Base-by-base conservation (phyloP, 1,140 invertebrate genomes). In the Chionoecetes opilio region DNA sequence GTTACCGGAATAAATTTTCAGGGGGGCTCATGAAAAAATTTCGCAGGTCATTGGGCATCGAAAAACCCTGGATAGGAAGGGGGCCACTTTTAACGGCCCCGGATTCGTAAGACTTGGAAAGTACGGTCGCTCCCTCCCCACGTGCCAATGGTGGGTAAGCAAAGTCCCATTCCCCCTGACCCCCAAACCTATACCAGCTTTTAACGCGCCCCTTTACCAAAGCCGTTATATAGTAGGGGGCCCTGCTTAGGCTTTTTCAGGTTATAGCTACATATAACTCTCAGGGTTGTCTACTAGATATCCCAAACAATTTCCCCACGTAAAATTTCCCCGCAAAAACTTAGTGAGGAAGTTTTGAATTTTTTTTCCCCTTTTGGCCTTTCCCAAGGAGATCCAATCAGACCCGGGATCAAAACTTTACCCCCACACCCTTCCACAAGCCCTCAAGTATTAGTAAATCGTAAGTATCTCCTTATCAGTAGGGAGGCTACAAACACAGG, bases 381-480 rank as follows among this genome's bases (percentile, higher is more conserved):
- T 92, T 6, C 75, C 75, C 8, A 34, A 8, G 35, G 37, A 84
- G 82, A 6, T 92, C 0, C 91, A 92, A 26, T 92, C 75, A n/a
- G 91, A 92, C 75, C 63, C 35, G 91, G 91, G 91, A 2, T 37
- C 32, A 8, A 92, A 92, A 26, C 84, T 92, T 85, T 37, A 63
- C 26, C 63, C 84, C 35, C 3, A 85, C 6, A 11, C 41, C 5
- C 86, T 93, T 85, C 2, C n/a, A 21, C 3, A 85, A 37, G 21
- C 34, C 3, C 21, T 93, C 26, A 85, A 5, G 31, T 37, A 29
- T 82, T 82, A n/a, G n/a, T n/a, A n/a, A n/a, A n/a, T n/a, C n/a
- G n/a, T n/a, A n/a, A n/a, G n/a, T n/a, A n/a, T n/a, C n/a, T n/a
- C n/a, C n/a, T n/a, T n/a, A n/a, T n/a, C n/a, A n/a, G n/a, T n/a